These are phyloP conservation scores for Benitochromis conjunctus DNA, from an alignment of 2,113 vertebrate genomes.

Conservation along the genomic window DNA sequence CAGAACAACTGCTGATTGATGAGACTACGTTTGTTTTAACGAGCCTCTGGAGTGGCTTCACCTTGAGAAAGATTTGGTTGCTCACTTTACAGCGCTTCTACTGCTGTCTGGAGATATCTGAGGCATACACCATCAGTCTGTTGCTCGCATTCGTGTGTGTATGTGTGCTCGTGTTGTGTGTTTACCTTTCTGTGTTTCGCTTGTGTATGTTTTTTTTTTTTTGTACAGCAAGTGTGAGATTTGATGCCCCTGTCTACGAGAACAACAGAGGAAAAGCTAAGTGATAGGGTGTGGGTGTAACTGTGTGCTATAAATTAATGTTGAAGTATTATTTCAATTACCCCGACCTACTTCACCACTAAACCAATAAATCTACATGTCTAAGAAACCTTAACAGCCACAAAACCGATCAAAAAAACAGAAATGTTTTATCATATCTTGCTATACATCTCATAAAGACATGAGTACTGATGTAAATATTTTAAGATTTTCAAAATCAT, in stretches of 20 bases:
- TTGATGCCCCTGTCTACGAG: not conserved
- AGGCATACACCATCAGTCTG: not conserved
- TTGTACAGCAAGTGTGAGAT: not conserved
- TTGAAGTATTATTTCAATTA: not conserved
- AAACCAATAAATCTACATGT: not conserved
- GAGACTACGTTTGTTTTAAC: slow-evolving; percentile 62
- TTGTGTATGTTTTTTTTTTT: not conserved
- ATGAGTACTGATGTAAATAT: not conserved
- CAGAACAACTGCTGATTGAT: slow-evolving; percentile 51
- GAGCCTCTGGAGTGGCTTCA: slow-evolving; percentile 58
- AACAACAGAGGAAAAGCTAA: not conserved
- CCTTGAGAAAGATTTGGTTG: slow-evolving; percentile 60
- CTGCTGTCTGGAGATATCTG: slow-evolving; percentile 12
- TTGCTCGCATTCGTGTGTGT: not conserved
- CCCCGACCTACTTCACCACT: not conserved
- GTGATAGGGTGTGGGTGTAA: not conserved
- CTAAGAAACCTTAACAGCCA: not conserved
- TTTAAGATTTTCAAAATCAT: not conserved
- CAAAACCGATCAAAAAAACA: not conserved
- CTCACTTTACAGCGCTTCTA: slow-evolving; percentile 28
- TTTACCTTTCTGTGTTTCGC: slow-evolving; percentile 10
- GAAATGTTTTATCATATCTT: not conserved
- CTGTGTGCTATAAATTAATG: not conserved
- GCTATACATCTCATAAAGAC: not conserved
- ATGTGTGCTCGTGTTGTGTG: not conserved